These are phyloP conservation scores for Alethe castanea DNA, from an alignment of 2,113 vertebrate genomes.

Conservation along the genomic window DNA sequence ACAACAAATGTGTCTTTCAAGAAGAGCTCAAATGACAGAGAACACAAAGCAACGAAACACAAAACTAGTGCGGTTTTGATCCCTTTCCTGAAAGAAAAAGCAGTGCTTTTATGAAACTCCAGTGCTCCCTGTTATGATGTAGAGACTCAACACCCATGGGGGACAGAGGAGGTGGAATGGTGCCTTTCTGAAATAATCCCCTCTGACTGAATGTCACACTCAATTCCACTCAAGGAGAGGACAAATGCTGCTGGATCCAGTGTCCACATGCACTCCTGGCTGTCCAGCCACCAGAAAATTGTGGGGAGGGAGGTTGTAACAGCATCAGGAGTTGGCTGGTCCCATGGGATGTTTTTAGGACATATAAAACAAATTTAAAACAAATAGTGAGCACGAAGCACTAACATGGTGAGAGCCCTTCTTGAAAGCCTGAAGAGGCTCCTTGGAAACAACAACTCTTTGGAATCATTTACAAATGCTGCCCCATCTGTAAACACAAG, in stretches of 20 bases:
- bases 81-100: background rate
- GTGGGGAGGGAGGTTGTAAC: background rate
- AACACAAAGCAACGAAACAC: background rate
- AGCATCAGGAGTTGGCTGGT: background rate
- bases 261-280: background rate
- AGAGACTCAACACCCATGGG: too few relatives aligned
- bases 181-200: background rate
- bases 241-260: background rate
- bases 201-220: background rate
- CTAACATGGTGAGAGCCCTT: background rate
- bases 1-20: background rate
- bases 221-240: background rate
- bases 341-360: background rate
- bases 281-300: background rate
- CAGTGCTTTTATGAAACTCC: background rate
- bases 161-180: background rate
- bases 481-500: conserved; percentile 64
- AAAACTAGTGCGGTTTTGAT: background rate
- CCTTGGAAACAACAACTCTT: conserved; percentile 6
- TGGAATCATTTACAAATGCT: conserved; percentile 42
- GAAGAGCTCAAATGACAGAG: background rate
- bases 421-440: conserved; percentile 1
- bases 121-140: background rate
- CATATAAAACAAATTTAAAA: background rate
- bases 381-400: background rate